These are phyloP conservation scores for Caenorhabditis uteleia DNA, from an alignment of 2,888 invertebrate genomes.

Conservation along the genomic window DNA sequence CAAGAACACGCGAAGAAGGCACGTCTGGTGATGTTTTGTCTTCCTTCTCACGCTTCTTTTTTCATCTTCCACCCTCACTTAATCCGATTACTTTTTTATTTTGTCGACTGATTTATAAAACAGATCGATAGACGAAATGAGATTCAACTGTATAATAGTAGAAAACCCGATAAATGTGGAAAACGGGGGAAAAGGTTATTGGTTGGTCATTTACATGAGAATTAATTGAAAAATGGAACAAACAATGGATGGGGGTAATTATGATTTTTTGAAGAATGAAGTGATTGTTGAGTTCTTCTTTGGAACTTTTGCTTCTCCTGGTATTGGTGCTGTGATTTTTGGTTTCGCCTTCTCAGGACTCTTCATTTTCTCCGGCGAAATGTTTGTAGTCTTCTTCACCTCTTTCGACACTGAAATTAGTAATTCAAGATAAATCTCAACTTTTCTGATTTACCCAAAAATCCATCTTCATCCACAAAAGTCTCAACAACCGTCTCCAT, in stretches of 20 bases:
- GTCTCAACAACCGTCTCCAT: slow-evolving; percentile 37
- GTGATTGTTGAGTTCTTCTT: slow-evolving; percentile 37
- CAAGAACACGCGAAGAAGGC: too few relatives aligned
- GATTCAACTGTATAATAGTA: too few relatives aligned
- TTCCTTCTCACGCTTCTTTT: too few relatives aligned
- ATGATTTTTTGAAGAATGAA: slow-evolving; percentile 40
- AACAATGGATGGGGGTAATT: background rate
- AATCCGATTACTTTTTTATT: too few relatives aligned
- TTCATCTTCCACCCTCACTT: too few relatives aligned
- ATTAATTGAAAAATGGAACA: slow-evolving; percentile 2
- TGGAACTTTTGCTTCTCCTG: slow-evolving; percentile 13
- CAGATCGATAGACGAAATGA: too few relatives aligned
- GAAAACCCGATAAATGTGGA: background rate
- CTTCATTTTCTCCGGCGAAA: slow-evolving; percentile 12
- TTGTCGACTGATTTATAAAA: too few relatives aligned
- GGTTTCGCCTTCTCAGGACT: slow-evolving; percentile 11
- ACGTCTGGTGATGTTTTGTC: too few relatives aligned
- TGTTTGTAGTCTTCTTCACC: slow-evolving; percentile 24
- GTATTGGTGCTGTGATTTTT: slow-evolving; percentile 23
- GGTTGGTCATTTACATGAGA: background rate
- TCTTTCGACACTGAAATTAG: slow-evolving; percentile 31
- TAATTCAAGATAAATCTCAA: background rate
- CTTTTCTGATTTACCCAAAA: slow-evolving; percentile 18
- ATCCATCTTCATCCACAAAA: slow-evolving; percentile 42
- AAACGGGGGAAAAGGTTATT: background rate